Base-by-base conservation (phyloP, 2,888 invertebrate genomes). In the Endomychus coccineus region DNA sequence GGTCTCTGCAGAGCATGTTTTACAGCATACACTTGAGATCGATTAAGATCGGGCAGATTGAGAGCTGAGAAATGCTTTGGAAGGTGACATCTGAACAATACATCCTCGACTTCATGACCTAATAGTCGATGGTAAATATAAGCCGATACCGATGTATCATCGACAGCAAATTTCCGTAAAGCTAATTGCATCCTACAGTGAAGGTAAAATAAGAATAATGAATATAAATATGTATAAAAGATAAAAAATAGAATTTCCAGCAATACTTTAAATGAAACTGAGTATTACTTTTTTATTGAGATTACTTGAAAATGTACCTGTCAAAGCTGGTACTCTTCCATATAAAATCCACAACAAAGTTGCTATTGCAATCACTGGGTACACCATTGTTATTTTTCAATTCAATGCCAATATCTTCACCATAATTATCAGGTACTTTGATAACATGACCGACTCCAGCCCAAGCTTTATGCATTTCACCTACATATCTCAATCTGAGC, bases 311-410 rank as follows among this genome's bases (percentile, higher is more conserved):
- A 29, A 9, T 29, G 50, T 52, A 85, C 87, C 88, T 80, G 67
- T 96, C 96, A 66, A 97, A 97, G 15, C 92, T 92, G 1, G 96
- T 97, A 47, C 95, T 92, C 66, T 97, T 97, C 97, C 96, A 97
- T 32, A 97, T 96, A 65, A 96, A 98, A 67, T 99, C 97, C 3
- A 97, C 92, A 0, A 92, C 90, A 67, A 96, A 99, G 68, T 92
- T 94, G 49, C 89, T 88, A 30, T 86, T 86, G 65, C 90, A 90
- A 51, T 96, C 95, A 0, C 85, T 82, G 0, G 97, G 97, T 0
- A 95, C 92, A 13, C 89, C 91, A 2, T 83, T 80, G 49, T 85
- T 88, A 49, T 83, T 84, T 61, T 96, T 96, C 58, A 98, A 69
- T 61, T 98, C 98, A 21, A 98, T 81, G 0, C 96, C 97, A 10